These are phyloP conservation scores for Tenualosa thibaudeaui DNA, from an alignment of 2,797 vertebrate species.

Conservation along the genomic window DNA sequence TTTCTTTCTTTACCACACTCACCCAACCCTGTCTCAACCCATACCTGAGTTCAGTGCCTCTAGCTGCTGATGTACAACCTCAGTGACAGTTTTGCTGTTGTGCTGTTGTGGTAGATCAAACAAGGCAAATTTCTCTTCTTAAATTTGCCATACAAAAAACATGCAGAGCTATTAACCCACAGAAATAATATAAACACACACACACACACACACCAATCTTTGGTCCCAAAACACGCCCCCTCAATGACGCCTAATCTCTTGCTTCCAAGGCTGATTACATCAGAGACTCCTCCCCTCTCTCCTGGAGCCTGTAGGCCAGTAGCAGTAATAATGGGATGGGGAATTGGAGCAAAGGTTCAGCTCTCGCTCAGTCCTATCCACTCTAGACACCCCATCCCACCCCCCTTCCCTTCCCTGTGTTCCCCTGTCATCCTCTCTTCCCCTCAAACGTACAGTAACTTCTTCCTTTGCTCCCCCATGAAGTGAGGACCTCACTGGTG, in stretches of 20 bases:
- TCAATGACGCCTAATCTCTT: background rate
- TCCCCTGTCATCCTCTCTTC: background rate
- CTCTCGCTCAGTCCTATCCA: background rate
- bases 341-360: slow-evolving; percentile 14
- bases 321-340: background rate
- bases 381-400: background rate
- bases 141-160: background rate
- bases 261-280: slow-evolving; percentile 18
- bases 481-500: background rate
- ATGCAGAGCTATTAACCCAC: background rate
- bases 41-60: background rate
- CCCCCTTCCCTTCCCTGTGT: background rate
- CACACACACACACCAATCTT: background rate
- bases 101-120: background rate
- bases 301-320: too few species aligned
- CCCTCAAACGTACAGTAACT: background rate
- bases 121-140: background rate
- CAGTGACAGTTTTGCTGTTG: background rate
- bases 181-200: background rate
- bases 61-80: background rate
- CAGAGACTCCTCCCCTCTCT: background rate
- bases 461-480: background rate
- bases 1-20: background rate
- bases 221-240: background rate
- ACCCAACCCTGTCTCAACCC: background rate